Conservation (phyloP, 2,797 vertebrate genomes). For the Xiphorhynchus erythropygius region DNA sequence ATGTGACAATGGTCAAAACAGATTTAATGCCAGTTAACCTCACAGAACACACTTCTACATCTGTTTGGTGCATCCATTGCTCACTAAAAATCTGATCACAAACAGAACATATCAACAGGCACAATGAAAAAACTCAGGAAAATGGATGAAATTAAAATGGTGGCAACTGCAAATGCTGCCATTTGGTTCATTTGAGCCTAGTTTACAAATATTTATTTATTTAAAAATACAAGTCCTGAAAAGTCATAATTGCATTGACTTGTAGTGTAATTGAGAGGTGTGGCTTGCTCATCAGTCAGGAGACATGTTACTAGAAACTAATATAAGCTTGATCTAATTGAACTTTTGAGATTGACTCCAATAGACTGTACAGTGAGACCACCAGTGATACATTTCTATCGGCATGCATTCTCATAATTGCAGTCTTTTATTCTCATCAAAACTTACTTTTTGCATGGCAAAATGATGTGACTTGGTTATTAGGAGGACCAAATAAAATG, state of each 20-base stretch:
- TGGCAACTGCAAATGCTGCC: background rate
- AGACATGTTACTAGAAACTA: background rate
- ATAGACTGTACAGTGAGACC: background rate
- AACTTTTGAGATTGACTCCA: background rate
- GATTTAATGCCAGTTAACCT: background rate
- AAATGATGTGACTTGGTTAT: background rate
- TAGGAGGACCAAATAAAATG: background rate
- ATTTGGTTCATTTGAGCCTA: background rate
- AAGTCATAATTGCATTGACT: background rate
- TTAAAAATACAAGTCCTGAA: background rate
- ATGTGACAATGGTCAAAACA: background rate
- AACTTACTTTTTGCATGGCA: background rate
- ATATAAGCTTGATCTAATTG: background rate
- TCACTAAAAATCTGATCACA: background rate
- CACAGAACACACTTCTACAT: background rate
- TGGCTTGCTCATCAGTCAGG: background rate
- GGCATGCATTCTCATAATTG: background rate
- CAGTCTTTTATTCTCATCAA: background rate
- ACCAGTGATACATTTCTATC: background rate
- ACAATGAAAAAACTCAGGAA: background rate
- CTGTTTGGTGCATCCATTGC: background rate
- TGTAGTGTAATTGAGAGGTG: background rate
- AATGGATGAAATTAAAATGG: background rate
- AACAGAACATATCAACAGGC: background rate
- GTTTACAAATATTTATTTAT: background rate